Percentiles rank a stretch among this genome's conserved stretches.
Conservation (phyloP, 2,797 vertebrate species). For the Thamnophis elegans region DNA sequence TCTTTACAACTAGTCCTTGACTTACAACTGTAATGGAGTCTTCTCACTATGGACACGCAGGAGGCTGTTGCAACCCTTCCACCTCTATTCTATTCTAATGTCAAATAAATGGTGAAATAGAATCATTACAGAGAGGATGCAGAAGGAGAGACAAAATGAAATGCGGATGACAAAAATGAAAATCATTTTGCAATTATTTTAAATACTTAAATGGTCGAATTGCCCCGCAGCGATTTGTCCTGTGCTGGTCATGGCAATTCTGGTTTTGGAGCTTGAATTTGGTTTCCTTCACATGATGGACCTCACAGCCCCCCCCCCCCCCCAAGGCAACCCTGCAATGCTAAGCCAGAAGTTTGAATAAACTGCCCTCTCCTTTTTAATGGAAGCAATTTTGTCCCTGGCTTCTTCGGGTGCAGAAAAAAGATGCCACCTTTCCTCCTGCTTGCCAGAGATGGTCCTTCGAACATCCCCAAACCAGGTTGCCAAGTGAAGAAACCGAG, state of each 20-base stretch:
- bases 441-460: background rate
- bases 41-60: too few species aligned
- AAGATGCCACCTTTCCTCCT: background rate
- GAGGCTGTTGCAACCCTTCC: too few species aligned
- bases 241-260: background rate
- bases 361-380: background rate
- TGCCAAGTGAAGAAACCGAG: background rate
- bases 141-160: too few species aligned
- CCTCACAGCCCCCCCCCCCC: background rate
- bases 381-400: background rate
- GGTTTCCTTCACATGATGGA: background rate
- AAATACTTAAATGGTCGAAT: background rate
- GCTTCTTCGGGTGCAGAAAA: background rate
- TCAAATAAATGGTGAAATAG: too few species aligned
- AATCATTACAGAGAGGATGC: too few species aligned
- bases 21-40: too few species aligned
- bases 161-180: too few species aligned
- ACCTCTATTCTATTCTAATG: too few species aligned
- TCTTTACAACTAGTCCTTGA: too few species aligned
- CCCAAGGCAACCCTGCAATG: background rate
- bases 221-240: rapidly evolving
- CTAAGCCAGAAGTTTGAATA: background rate
- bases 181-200: background rate
- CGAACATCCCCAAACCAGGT: background rate
- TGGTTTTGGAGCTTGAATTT: background rate